Conservation (phyloP, 2,113 vertebrate species). For the Dasyurus viverrinus region DNA sequence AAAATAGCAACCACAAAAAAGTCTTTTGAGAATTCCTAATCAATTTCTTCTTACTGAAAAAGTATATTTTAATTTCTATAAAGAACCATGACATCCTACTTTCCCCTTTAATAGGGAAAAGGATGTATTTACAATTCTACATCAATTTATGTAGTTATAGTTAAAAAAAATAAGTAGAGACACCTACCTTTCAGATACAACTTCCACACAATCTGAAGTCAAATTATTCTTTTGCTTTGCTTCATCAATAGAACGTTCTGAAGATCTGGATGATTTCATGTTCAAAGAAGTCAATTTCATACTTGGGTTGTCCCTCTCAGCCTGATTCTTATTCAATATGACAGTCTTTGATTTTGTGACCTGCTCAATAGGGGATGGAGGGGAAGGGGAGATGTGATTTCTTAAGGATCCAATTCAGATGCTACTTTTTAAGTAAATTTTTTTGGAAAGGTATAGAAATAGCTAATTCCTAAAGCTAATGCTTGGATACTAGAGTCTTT, state of each 20-base stretch:
- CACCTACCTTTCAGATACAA: conserved; percentile 72
- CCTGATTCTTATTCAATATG: conserved; percentile 23
- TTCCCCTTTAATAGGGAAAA: conserved; percentile 13
- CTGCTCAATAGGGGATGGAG: conserved; percentile 61
- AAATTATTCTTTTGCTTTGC: conserved; percentile 45
- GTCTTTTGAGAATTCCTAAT: conserved; percentile 24
- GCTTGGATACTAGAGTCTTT: neutral
- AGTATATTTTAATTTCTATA: conserved; percentile 1
- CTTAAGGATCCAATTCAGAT: neutral
- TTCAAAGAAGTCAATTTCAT: conserved; percentile 45
- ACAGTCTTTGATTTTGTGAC: conserved; percentile 27
- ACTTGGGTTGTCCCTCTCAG: neutral
- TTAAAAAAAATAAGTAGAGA: conserved; percentile 50
- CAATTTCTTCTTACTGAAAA: conserved; percentile 1
- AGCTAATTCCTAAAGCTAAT: neutral
- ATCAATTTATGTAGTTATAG: conserved; percentile 21
- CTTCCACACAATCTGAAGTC: conserved; percentile 27
- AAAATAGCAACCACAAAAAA: conserved; percentile 20
- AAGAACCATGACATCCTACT: conserved; percentile 16
- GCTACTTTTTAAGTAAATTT: neutral
- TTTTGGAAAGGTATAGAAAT: neutral
- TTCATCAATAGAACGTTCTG: conserved; percentile 22
- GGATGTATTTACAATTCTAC: neutral
- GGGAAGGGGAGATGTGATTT: neutral
- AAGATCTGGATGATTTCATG: neutral